Conservation (phyloP, 2,797 vertebrate genomes). For the Austrolebias charrua region DNA sequence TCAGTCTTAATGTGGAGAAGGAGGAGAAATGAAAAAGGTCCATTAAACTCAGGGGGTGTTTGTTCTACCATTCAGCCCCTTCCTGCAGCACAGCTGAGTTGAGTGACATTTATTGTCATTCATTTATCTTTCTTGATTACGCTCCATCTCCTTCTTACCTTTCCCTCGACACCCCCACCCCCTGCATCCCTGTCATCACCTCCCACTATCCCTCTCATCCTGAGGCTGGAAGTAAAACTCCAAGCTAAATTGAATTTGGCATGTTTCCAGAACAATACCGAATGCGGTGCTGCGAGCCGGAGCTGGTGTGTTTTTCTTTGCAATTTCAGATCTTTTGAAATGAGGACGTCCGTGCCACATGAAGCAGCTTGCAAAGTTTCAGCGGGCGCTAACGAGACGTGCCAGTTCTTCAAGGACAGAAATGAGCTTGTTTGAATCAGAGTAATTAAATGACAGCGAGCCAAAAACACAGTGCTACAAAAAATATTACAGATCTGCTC, state of each 20-base stretch:
- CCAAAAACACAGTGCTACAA: slow-evolving; percentile 5
- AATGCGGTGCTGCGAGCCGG: slow-evolving; percentile 15
- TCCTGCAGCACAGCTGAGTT: slow-evolving; percentile 8
- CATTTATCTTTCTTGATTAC: slow-evolving; percentile 44
- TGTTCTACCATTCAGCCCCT: slow-evolving; percentile 31
- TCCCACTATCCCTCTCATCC: slow-evolving; percentile 17
- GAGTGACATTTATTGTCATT: slow-evolving; percentile 16
- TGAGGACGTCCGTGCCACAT: slow-evolving; percentile 10
- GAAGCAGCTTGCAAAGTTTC: slow-evolving; percentile 23
- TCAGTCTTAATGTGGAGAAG: slow-evolving; percentile 22
- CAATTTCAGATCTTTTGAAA: slow-evolving; percentile 7
- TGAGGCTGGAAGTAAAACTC: slow-evolving; percentile 43
- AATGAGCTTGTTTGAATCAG: slow-evolving; percentile 3
- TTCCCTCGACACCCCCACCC: slow-evolving; percentile 6
- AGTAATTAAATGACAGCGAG: not conserved
- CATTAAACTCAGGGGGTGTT: slow-evolving; percentile 34
- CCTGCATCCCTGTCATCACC: slow-evolving; percentile 8
- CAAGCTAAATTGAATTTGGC: slow-evolving; percentile 52
- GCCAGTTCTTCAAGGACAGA: slow-evolving; percentile 10
- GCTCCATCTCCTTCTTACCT: slow-evolving; percentile 26
- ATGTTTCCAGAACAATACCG: slow-evolving; percentile 35
- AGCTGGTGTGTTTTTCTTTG: slow-evolving; percentile 11
- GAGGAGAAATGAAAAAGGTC: slow-evolving; percentile 25
- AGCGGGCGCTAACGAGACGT: slow-evolving; percentile 2
- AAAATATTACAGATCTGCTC: not conserved